Evolutionary conservation across 2,113 vertebrate genomes (phyloP).

Genomic region (Puntigrus tetrazona): DNA sequence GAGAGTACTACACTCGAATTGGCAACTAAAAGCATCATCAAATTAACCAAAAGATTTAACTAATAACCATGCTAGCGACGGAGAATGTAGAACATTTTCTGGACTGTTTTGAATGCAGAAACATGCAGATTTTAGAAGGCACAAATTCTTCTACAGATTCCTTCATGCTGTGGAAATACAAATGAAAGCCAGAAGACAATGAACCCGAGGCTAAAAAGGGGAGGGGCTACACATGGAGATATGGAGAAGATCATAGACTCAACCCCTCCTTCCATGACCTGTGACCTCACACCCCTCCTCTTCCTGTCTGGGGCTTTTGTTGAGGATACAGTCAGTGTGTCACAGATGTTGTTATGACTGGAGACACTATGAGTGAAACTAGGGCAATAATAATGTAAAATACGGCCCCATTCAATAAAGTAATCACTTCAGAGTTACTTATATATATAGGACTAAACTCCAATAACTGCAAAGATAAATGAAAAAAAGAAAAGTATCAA

Average conservation of each 20-base stretch:
- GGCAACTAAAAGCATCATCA: background rate
- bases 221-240: background rate
- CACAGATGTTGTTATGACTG: conserved; percentile 66
- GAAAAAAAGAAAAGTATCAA: background rate
- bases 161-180: background rate
- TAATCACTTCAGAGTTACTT: background rate
- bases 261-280: conserved; percentile 48
- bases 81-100: background rate
- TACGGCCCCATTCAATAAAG: background rate
- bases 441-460: background rate
- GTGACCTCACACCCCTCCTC: conserved; percentile 58
- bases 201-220: no score
- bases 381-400: background rate
- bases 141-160: background rate
- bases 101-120: background rate
- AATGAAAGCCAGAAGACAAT: background rate
- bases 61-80: background rate
- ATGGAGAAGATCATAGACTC: conserved; percentile 3
- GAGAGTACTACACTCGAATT: background rate
- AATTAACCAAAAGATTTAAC: background rate
- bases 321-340: background rate
- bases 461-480: background rate
- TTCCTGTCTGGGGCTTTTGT: conserved; percentile 51
- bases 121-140: background rate
- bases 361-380: conserved; percentile 3